phyloP scores from a whole-genome alignment of 2,113 vertebrate genomes.

The Aplodontia rufa region DNA sequence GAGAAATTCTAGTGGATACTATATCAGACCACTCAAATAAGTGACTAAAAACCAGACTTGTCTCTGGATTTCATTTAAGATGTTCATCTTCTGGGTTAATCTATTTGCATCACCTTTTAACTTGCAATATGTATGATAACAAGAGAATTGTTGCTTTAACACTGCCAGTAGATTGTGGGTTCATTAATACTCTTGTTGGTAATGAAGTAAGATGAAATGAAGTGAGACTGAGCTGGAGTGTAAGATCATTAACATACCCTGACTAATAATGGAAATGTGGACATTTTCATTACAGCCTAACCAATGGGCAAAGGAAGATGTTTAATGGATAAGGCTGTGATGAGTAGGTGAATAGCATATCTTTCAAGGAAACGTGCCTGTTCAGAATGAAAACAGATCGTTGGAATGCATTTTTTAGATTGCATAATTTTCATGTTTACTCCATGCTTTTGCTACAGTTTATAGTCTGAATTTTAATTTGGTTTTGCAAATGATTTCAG shows the following conservation, averaged over 20 bases:
- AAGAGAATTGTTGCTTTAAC: conserved; percentile 66
- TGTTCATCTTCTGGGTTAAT: conserved; percentile 28
- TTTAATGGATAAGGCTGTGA: not conserved
- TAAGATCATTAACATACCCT: conserved; percentile 61
- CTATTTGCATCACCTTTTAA: conserved; percentile 49
- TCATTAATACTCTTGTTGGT: conserved; percentile 70
- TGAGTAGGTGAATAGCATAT: not conserved
- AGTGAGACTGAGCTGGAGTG: conserved; percentile 57
- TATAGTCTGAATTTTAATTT: conserved; percentile 67
- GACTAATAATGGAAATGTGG: conserved; percentile 62
- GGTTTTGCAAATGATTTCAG: conserved; percentile 54
- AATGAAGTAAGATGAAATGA: conserved; percentile 70
- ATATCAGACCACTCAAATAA: not conserved
- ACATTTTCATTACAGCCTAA: conserved; percentile 19
- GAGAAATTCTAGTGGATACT: not conserved
- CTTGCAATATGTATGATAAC: conserved; percentile 43
- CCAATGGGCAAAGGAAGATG: not conserved
- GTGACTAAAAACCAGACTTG: conserved; percentile 10
- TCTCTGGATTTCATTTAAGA: conserved; percentile 21
- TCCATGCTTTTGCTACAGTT: not conserved
- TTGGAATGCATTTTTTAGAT: not conserved
- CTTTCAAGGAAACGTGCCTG: not conserved
- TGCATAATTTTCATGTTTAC: not conserved
- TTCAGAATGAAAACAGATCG: not conserved
- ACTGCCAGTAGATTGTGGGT: conserved; percentile 58